phyloP scores from a whole-genome alignment of 2,888 invertebrate genomes.

The Aricia artaxerxes region DNA sequence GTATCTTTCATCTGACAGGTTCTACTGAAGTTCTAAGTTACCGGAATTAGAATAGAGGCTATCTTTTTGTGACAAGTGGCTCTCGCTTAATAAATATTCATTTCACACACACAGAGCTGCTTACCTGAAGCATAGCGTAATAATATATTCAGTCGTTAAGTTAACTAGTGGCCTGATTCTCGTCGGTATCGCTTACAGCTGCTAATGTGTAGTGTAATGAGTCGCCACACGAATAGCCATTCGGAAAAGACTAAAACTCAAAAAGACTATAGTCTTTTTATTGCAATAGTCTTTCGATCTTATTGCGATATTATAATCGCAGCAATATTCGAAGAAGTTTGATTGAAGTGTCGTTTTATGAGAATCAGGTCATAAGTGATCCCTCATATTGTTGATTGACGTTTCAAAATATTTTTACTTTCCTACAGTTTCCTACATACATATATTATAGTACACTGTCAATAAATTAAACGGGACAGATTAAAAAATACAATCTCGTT shows the following conservation, averaged over 20 bases:
- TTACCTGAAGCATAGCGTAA: not conserved
- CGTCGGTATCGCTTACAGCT: not conserved
- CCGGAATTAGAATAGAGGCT: not conserved
- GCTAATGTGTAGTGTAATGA: not conserved
- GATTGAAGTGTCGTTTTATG: no score
- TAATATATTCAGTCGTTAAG: not conserved
- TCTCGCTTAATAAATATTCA: not conserved
- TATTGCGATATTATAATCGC: not conserved
- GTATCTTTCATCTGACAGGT: not conserved
- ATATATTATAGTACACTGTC: no score
- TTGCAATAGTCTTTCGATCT: not conserved
- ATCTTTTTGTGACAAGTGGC: not conserved
- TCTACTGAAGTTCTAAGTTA: not conserved
- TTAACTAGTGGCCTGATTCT: not conserved
- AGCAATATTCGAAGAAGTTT: no score
- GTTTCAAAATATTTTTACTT: no score
- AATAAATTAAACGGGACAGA: no score
- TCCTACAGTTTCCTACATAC: no score
- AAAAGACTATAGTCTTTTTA: not conserved
- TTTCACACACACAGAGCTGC: not conserved
- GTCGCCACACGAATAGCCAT: not conserved
- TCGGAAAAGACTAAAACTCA: no score
- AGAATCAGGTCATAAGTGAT: no score
- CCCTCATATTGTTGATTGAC: no score
- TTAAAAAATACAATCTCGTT: no score